Evolutionary conservation across 2,113 vertebrate genomes (phyloP).

Genomic region (Chaenocephalus aceratus): DNA sequence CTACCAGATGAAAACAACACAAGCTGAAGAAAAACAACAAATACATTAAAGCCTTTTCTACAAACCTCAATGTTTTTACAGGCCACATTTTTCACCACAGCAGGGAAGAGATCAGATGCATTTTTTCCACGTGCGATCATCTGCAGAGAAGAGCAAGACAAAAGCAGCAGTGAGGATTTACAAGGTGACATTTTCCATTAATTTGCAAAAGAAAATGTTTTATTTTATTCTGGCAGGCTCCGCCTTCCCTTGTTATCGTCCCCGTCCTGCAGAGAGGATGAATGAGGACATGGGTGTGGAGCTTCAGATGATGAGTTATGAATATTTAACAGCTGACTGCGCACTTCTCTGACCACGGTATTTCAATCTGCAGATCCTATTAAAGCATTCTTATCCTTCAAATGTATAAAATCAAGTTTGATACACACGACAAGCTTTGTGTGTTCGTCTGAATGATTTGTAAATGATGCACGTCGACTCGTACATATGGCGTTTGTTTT

Average conservation of each 20-base stretch:
- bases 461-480: not conserved
- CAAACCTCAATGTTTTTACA: conserved; percentile 99
- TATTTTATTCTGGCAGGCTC: conserved; percentile 31
- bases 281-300: conserved; percentile 46
- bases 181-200: conserved; percentile 21
- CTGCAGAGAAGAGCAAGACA: conserved; percentile 71
- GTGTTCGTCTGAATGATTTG: not conserved
- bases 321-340: conserved; percentile 79
- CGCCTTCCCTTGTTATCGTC: conserved; percentile 13
- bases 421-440: not conserved
- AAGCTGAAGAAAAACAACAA: not conserved
- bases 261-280: conserved; percentile 57
- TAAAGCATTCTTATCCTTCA: not conserved
- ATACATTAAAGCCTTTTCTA: conserved; percentile 12
- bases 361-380: not conserved
- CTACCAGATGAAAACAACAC: not conserved
- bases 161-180: not conserved
- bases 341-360: conserved; percentile 40
- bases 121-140: conserved; percentile 99
- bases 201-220: not conserved
- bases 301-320: conserved; percentile 69
- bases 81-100: conserved; percentile 98
- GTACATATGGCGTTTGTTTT: too few relatives aligned
- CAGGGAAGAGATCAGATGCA: conserved; percentile 96
- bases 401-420: not conserved